Percentiles rank a stretch among this genome's conserved stretches.
These are phyloP conservation scores for Hyperoplus lanceolatus DNA, from an alignment of 2,797 vertebrate species.

Conservation along the genomic window DNA sequence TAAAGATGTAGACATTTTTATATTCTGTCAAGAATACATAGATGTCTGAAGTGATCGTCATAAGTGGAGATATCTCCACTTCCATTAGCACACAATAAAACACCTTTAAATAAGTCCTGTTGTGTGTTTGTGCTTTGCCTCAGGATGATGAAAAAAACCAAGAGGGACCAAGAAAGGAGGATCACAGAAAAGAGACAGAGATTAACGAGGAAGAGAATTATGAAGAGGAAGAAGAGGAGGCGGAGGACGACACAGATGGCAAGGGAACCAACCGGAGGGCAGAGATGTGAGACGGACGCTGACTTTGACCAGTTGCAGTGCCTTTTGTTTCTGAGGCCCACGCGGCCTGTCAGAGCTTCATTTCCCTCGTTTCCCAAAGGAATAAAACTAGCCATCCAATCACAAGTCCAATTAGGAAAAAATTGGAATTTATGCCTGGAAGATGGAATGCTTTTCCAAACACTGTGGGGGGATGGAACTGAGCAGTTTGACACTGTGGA, in stretches of 20 bases:
- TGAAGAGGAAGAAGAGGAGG: conserved; percentile 91
- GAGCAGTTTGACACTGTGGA: conserved; percentile 61
- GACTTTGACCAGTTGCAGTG: conserved; percentile 49
- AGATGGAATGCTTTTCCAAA: conserved; percentile 48
- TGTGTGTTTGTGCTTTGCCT: conserved; percentile 14
- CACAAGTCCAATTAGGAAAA: conserved; percentile 43
- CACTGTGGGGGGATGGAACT: conserved; percentile 54
- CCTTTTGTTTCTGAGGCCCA: conserved; percentile 39
- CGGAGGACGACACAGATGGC: conserved; percentile 84
- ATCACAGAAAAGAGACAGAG: conserved; percentile 76
- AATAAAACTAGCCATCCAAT: conserved; percentile 59
- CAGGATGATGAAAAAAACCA: conserved; percentile 80
- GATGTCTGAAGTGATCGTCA: background rate
- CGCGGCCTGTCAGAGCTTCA: conserved; percentile 34
- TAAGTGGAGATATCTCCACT: background rate
- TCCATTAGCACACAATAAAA: no score
- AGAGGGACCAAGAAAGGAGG: conserved; percentile 78
- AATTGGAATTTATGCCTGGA: conserved; percentile 43
- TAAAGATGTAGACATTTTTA: no score
- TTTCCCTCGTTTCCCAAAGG: conserved; percentile 49
- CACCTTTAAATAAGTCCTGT: background rate
- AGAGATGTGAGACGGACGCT: conserved; percentile 89
- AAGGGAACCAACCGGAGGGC: conserved; percentile 87
- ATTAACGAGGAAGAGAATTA: conserved; percentile 89
- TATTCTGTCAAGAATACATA: background rate